A percentile compares a stretch with the other conserved stretches of the same genome.
phyloP scores from a whole-genome alignment of 2,888 invertebrate genomes.

The Andrena haemorrhoa region DNA sequence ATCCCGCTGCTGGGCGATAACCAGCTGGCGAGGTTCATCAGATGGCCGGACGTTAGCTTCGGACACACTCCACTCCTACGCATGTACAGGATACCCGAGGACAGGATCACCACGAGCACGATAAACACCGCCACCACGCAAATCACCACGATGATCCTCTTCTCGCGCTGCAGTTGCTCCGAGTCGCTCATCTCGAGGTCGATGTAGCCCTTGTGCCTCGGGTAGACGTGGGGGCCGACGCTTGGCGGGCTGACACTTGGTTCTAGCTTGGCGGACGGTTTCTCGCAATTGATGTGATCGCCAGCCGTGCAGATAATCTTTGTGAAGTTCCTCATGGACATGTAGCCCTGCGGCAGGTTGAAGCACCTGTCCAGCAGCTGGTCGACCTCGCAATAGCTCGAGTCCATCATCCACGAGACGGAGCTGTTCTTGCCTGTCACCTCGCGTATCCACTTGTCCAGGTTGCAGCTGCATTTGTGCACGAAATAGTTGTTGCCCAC shows the following conservation, averaged over 20 bases:
- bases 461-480: conserved; percentile 88
- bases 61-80: conserved; percentile 82
- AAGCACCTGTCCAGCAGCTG: conserved; percentile 88
- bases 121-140: conserved; percentile 80
- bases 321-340: conserved; percentile 88
- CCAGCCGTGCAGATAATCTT: conserved; percentile 87
- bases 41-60: conserved; percentile 79
- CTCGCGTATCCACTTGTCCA: conserved; percentile 87
- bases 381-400: conserved; percentile 88
- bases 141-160: conserved; percentile 81
- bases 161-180: conserved; percentile 81
- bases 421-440: conserved; percentile 85
- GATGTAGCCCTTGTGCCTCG: conserved; percentile 81
- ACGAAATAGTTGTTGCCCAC: conserved; percentile 89
- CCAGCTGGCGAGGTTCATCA: conserved; percentile 78
- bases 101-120: conserved; percentile 79
- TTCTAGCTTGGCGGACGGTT: conserved; percentile 84
- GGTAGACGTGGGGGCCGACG: conserved; percentile 82
- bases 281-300: conserved; percentile 87
- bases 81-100: conserved; percentile 81
- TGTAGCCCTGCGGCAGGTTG: conserved; percentile 88
- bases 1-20: conserved; percentile 81
- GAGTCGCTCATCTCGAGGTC: conserved; percentile 83
- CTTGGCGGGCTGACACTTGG: conserved; percentile 81
- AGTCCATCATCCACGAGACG: conserved; percentile 85